Evolutionary conservation across 2,113 vertebrate genomes (phyloP).

Genomic region (Delphinus delphis): DNA sequence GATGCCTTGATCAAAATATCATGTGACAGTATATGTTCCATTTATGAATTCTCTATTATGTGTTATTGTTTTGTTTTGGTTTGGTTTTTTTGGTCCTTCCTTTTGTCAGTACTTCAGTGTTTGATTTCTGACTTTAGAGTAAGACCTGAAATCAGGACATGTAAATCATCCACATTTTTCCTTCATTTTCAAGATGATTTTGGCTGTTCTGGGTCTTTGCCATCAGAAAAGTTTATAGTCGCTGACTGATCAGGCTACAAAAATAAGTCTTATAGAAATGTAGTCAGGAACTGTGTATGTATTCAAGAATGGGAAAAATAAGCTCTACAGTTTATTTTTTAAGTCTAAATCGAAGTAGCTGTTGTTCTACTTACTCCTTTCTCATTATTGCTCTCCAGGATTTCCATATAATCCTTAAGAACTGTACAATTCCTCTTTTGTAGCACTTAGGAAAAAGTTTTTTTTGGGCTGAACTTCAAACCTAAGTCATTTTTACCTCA

Average conservation of each 20-base stretch:
- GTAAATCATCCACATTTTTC: not conserved
- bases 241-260: not conserved
- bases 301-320: not conserved
- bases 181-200: not conserved
- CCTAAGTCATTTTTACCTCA: slow-evolving; percentile 52
- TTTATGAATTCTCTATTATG: not conserved
- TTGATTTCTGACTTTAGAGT: not conserved
- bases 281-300: not conserved
- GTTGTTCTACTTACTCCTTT: not conserved
- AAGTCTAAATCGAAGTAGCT: not conserved
- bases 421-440: not conserved
- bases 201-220: not conserved
- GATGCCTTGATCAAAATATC: not conserved
- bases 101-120: not conserved
- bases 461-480: not conserved
- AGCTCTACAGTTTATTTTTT: not conserved
- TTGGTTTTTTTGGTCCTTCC: too few species aligned
- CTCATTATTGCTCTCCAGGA: not conserved
- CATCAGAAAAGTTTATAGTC: not conserved
- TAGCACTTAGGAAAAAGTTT: slow-evolving; percentile 39
- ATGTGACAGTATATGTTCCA: not conserved
- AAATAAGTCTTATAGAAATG: not conserved
- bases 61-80: not conserved
- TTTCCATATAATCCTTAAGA: slow-evolving; percentile 49
- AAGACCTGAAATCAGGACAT: not conserved